These are phyloP conservation scores for Hydrochoerus hydrochaeris DNA, from an alignment of 2,113 vertebrate genomes.

Conservation along the genomic window DNA sequence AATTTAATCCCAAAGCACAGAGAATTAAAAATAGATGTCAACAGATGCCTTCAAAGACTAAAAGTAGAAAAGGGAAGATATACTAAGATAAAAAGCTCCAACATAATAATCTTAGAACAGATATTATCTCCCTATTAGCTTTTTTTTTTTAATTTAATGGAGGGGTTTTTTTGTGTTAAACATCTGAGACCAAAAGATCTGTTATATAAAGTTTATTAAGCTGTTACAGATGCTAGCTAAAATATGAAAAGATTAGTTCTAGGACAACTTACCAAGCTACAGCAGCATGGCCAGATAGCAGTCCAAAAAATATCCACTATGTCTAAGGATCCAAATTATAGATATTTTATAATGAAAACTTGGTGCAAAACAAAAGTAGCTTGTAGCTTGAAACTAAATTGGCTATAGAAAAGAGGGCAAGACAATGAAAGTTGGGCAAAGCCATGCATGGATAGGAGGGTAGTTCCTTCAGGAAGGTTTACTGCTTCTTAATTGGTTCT, in stretches of 20 bases:
- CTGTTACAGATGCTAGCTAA: background rate
- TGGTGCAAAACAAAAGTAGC: background rate
- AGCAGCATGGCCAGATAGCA: background rate
- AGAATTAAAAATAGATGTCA: background rate
- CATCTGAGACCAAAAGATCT: background rate
- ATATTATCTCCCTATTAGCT: background rate
- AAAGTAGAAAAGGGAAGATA: rapidly evolving
- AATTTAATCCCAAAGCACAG: background rate
- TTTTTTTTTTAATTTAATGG: background rate
- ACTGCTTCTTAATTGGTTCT: background rate
- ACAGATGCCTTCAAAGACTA: background rate
- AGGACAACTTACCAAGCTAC: background rate
- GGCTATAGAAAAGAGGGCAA: background rate
- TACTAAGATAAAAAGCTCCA: background rate
- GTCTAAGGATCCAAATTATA: background rate
- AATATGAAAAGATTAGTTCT: background rate
- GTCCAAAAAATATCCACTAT: background rate
- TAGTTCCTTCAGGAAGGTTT: background rate
- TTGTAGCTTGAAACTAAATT: background rate
- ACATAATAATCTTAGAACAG: background rate
- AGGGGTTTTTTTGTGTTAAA: background rate
- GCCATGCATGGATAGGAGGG: background rate
- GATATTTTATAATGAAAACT: background rate
- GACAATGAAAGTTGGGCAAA: background rate
- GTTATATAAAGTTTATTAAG: background rate